These are phyloP conservation scores for Acleris cristana DNA, from an alignment of 2,888 invertebrate genomes.

Conservation along the genomic window DNA sequence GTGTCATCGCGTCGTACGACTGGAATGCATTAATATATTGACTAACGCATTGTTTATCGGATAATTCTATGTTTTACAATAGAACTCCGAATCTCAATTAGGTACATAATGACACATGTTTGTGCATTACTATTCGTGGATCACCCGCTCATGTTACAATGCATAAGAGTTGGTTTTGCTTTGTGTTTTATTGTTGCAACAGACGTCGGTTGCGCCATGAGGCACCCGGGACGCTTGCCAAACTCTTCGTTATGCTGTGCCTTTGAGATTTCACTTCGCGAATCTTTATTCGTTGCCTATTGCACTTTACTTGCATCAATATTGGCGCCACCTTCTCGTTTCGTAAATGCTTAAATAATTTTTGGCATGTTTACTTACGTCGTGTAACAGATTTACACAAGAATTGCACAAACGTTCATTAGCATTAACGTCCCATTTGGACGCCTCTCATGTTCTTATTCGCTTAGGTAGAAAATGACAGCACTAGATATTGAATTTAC, in stretches of 20 bases:
- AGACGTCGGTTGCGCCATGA: conserved; percentile 49
- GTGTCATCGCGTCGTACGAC: conserved; percentile 26
- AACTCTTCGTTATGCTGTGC: conserved; percentile 46
- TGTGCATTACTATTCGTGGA: neutral
- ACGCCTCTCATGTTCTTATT: no score
- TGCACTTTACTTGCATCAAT: conserved; percentile 12
- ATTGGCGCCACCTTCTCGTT: neutral
- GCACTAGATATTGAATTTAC: no score
- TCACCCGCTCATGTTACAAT: conserved; percentile 37
- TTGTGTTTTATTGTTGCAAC: conserved; percentile 50
- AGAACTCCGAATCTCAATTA: conserved; percentile 12
- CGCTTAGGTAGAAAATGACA: no score
- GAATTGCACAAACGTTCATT: neutral
- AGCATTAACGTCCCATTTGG: no score
- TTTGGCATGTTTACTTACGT: conserved; percentile 24
- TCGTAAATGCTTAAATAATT: conserved; percentile 34
- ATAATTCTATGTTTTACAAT: conserved; percentile 18
- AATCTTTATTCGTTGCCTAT: conserved; percentile 32
- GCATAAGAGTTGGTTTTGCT: conserved; percentile 43
- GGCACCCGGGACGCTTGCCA: conserved; percentile 50
- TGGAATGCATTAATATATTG: conserved; percentile 13
- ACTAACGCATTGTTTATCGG: conserved; percentile 27
- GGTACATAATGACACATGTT: conserved; percentile 17
- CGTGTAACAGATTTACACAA: neutral
- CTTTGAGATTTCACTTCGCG: conserved; percentile 47